Base-by-base conservation (phyloP, 2,797 vertebrate species). In the Sebastes minor region DNA sequence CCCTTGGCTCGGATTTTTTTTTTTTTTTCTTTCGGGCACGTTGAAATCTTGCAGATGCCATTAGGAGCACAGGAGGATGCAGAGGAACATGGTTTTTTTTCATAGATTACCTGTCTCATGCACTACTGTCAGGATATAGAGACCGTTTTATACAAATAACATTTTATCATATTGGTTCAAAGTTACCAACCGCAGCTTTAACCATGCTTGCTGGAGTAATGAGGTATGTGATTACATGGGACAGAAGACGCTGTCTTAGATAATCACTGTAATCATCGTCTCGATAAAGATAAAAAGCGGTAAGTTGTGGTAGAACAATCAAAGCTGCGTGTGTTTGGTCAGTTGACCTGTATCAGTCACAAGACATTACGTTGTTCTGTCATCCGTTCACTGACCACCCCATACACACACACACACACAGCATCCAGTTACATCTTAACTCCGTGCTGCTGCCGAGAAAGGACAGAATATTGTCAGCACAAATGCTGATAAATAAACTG, bases 261-360 rank as follows among this genome's bases (percentile, higher is more conserved):
- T 64, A 9, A 69, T 82, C 63, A 74, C 13, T 55, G 28, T 68
- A 52, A 70, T 74, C 56, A 67, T 82, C 67, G 74, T 70, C 27
- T 23, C 32, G 35, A 71, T 59, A 18, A 80, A 77, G 27, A 49
- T 62, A 33, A 71, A 81, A 73, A 60, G 13, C 59, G 30, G 14
- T 6, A 33, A 68, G 3, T 38, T 42, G 25, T 25, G 25, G 55
- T 1, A n/a, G 38, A 55, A 20, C 8, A 57, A 67, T 68, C 35
- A 66, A 80, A 87, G 62, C 25, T 32, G 25, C 30, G 8, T 8
- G 66, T 66, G 55, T 86, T 62, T 71, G 70, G 82, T 86, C 72
- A 71, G 70, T 49, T 68, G 74, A 84, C 75, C 76, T 35, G 71
- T 35, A 87, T 79, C 59, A 75, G 83, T 87, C 69, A 28, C 16